These are phyloP conservation scores for Hypothenemus hampei DNA, from an alignment of 1,140 invertebrate species.

Conservation along the genomic window DNA sequence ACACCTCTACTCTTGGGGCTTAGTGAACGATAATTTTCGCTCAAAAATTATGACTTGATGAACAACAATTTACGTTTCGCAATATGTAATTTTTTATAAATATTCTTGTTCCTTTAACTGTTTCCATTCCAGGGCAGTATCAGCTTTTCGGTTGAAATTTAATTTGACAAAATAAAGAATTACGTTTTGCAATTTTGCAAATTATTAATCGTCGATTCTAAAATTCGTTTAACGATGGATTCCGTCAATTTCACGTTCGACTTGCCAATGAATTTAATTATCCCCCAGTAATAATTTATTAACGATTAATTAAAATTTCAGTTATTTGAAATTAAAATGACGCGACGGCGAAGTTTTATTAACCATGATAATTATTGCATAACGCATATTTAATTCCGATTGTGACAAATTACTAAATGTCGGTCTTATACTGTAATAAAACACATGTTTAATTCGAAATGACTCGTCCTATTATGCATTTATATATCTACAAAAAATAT, in stretches of 20 bases:
- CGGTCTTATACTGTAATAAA: not conserved
- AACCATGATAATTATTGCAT: not conserved
- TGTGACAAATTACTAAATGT: constrained; percentile 4
- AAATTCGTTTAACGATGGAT: constrained; percentile 3
- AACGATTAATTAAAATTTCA: constrained; percentile 13
- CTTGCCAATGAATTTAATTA: constrained; percentile 7
- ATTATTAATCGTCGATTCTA: not conserved
- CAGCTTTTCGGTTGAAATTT: no score
- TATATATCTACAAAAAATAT: no score
- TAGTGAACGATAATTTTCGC: no score
- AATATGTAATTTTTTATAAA: no score
- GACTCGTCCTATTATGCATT: no score
- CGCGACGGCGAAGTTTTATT: constrained; percentile 5
- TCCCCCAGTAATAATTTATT: constrained; percentile 8
- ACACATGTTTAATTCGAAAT: not conserved
- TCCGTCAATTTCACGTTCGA: constrained; percentile 7
- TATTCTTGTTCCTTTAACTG: no score
- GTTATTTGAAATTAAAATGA: constrained; percentile 10
- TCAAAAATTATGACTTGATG: no score
- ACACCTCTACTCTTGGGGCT: no score
- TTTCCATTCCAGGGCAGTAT: no score
- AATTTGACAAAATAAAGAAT: no score
- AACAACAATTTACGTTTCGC: no score
- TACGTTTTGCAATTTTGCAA: not conserved
- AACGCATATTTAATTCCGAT: constrained; percentile 4